Evolutionary conservation across 2,113 vertebrate genomes (phyloP).

Genomic region (Eudyptes chrysolophus): DNA sequence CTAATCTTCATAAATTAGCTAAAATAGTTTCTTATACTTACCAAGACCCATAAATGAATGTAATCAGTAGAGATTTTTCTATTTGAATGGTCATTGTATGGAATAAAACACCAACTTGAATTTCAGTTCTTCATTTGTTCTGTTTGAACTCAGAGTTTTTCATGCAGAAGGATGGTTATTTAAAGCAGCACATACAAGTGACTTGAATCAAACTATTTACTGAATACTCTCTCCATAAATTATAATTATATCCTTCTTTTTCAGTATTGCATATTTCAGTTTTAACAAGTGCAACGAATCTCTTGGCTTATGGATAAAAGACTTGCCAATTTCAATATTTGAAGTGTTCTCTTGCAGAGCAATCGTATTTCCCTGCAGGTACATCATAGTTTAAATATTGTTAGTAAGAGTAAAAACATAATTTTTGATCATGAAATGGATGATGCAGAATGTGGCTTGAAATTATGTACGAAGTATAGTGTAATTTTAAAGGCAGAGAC

Average conservation of each 20-base stretch:
- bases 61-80: slow-evolving; percentile 49
- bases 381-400: slow-evolving; percentile 24
- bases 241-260: slow-evolving; percentile 31
- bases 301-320: slow-evolving; percentile 22
- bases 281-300: slow-evolving; percentile 1
- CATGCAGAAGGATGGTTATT: slow-evolving; percentile 1
- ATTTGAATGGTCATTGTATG: slow-evolving; percentile 13
- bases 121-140: slow-evolving; percentile 24
- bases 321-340: slow-evolving; percentile 14
- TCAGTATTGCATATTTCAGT: not conserved
- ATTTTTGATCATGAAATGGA: slow-evolving; percentile 29
- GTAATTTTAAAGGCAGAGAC: slow-evolving; percentile 11
- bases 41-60: slow-evolving; percentile 23
- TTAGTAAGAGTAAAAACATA: slow-evolving; percentile 40
- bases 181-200: slow-evolving; percentile 27
- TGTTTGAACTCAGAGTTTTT: not conserved
- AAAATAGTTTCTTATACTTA: slow-evolving; percentile 30
- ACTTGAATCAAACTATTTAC: slow-evolving; percentile 17
- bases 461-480: not conserved
- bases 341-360: not conserved
- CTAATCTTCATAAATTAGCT: slow-evolving; percentile 57
- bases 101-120: not conserved
- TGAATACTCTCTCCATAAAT: slow-evolving; percentile 10
- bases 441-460: not conserved
- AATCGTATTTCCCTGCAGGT: slow-evolving; percentile 46